phyloP scores from a whole-genome alignment of 2,888 invertebrate species.

The Agriopis aurantiaria region DNA sequence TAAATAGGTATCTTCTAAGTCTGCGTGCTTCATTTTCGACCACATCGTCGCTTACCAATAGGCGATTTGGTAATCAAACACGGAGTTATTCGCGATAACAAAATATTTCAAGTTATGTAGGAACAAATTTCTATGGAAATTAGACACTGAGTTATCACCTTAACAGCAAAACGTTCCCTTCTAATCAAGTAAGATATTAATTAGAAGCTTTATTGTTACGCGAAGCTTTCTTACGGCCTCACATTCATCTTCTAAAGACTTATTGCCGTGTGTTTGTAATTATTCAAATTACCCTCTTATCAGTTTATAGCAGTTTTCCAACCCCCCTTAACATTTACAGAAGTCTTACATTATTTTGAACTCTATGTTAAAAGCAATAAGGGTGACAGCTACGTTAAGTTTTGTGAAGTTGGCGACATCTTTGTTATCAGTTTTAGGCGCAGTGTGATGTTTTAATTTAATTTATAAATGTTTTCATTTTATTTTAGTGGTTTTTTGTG shows the following conservation, averaged over 20 bases:
- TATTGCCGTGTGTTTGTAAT: conserved; percentile 69
- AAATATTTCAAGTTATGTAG: no score
- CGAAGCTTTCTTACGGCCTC: conserved; percentile 56
- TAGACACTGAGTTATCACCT: no score
- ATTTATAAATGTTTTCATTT: conserved; percentile 56
- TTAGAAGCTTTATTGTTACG: conserved; percentile 49
- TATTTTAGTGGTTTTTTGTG: conserved; percentile 49
- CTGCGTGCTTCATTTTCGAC: no score
- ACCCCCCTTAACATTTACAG: conserved; percentile 52
- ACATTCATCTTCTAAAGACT: conserved; percentile 78
- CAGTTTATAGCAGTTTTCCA: conserved; percentile 75
- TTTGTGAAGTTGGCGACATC: conserved; percentile 41
- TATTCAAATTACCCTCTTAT: conserved; percentile 82
- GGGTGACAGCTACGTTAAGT: conserved; percentile 38
- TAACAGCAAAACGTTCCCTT: conserved; percentile 6
- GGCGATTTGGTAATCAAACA: no score
- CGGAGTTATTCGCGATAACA: no score
- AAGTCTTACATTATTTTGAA: conserved; percentile 37
- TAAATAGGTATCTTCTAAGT: no score
- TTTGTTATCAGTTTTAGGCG: conserved; percentile 54
- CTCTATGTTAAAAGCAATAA: conserved; percentile 43
- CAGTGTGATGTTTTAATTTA: conserved; percentile 59
- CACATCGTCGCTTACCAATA: no score
- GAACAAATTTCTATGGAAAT: no score
- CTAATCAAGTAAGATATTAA: conserved; percentile 37